Conservation (phyloP, 30 jellyfish, hydroid and myxozoan species). For the Cassiopea xamachana region DNA sequence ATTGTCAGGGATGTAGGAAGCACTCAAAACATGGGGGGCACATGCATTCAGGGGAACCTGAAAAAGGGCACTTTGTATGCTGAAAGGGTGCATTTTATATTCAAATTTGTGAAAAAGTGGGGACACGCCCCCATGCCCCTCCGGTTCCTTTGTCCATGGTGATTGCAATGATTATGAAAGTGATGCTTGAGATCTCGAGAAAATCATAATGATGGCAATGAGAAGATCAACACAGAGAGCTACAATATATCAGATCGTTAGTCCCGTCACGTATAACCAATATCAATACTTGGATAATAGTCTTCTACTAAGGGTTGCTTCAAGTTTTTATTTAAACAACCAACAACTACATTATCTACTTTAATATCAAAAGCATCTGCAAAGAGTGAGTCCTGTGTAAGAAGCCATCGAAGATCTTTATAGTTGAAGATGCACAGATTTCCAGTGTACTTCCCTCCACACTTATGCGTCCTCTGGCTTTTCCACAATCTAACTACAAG, state of each 20-base stretch:
- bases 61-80: too few relatives aligned
- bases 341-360: constrained; percentile 83
- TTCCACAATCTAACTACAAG: constrained; percentile 73
- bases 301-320: constrained; percentile 77
- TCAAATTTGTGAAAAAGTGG: too few relatives aligned
- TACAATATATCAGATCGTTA: neutral
- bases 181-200: neutral
- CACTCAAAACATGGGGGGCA: too few relatives aligned
- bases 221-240: neutral
- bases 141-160: neutral
- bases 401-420: constrained; percentile 90
- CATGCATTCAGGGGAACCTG: too few relatives aligned
- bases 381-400: constrained; percentile 84
- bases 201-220: neutral
- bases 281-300: neutral
- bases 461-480: constrained; percentile 65
- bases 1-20: neutral
- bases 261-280: neutral
- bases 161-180: neutral
- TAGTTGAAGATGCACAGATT: constrained; percentile 76
- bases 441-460: constrained; percentile 83
- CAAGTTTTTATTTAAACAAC: constrained; percentile 78
- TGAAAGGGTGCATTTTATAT: too few relatives aligned
- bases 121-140: too few relatives aligned
- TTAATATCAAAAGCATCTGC: constrained; percentile 93